Percentiles rank a stretch among this genome's conserved stretches.
Evolutionary conservation across 2,113 vertebrate genomes (phyloP).

Genomic region (Dermatemys mawii): DNA sequence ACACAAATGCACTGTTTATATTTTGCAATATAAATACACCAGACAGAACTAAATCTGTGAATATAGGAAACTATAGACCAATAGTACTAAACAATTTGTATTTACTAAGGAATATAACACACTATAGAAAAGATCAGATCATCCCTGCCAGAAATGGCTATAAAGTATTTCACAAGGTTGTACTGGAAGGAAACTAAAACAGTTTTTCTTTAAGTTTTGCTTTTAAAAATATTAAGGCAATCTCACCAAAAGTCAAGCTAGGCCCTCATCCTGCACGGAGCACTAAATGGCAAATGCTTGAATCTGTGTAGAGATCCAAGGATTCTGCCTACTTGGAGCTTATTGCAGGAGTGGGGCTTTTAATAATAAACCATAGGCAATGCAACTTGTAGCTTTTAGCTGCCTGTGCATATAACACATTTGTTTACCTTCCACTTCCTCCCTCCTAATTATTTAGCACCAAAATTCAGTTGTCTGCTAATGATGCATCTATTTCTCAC

Average conservation of each 20-base stretch:
- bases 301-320: neutral
- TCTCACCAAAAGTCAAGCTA: neutral
- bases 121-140: constrained; percentile 7
- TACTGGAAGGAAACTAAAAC: neutral
- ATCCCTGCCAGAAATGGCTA: neutral
- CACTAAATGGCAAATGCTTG: neutral
- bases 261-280: neutral
- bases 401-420: constrained; percentile 1
- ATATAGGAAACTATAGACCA: neutral
- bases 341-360: neutral
- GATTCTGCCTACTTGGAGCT: neutral
- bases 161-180: constrained; percentile 29
- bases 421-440: constrained; percentile 22
- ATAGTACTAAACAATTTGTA: neutral
- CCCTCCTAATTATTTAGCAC: constrained; percentile 30
- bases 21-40: constrained; percentile 58
- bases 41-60: constrained; percentile 12
- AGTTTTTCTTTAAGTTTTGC: neutral
- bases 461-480: neutral
- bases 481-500: neutral
- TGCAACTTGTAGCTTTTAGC: neutral
- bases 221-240: constrained; percentile 5
- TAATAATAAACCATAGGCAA: neutral
- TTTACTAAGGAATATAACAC: neutral
- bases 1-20: constrained; percentile 47